Percentiles rank a stretch among this genome's conserved stretches.
Conservation (phyloP, 2,113 vertebrate species). For the Neolamprologus sp. region DNA sequence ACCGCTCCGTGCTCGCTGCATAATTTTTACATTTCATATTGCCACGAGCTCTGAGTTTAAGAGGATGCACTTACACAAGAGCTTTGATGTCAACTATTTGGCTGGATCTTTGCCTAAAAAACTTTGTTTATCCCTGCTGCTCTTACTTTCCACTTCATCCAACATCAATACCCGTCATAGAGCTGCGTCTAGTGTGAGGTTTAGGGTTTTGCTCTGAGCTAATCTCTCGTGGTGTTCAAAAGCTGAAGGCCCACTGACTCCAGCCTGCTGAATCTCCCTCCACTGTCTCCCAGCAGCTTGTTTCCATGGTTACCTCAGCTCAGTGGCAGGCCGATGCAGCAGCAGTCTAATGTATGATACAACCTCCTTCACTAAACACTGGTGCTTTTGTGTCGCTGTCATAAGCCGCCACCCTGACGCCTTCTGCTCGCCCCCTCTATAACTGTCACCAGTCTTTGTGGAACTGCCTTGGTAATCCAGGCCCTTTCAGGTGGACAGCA, state of each 20-base stretch:
- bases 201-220: constrained; percentile 49
- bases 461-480: background rate
- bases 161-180: constrained; percentile 35
- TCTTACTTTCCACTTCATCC: constrained; percentile 11
- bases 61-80: background rate
- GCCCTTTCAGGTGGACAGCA: background rate
- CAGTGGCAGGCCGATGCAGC: constrained; percentile 53
- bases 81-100: constrained; percentile 42
- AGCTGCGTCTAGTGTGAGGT: constrained; percentile 17
- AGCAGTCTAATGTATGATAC: constrained; percentile 48
- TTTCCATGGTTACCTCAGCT: constrained; percentile 66
- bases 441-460: background rate
- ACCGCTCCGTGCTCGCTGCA: background rate
- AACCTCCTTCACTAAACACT: constrained; percentile 43
- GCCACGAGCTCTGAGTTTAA: background rate
- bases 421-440: background rate
- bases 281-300: constrained; percentile 62
- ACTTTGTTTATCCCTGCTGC: constrained; percentile 12
- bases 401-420: constrained; percentile 32
- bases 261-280: constrained; percentile 47
- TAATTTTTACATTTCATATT: constrained; percentile 27
- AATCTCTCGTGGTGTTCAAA: constrained; percentile 59
- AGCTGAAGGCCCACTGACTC: constrained; percentile 63
- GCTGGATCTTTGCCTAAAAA: constrained; percentile 14
- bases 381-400: constrained; percentile 46